Evolutionary conservation across 2,113 vertebrate species (phyloP), one percentile per base, ranked within the genome.

Genomic region (Cathartes aura): DNA sequence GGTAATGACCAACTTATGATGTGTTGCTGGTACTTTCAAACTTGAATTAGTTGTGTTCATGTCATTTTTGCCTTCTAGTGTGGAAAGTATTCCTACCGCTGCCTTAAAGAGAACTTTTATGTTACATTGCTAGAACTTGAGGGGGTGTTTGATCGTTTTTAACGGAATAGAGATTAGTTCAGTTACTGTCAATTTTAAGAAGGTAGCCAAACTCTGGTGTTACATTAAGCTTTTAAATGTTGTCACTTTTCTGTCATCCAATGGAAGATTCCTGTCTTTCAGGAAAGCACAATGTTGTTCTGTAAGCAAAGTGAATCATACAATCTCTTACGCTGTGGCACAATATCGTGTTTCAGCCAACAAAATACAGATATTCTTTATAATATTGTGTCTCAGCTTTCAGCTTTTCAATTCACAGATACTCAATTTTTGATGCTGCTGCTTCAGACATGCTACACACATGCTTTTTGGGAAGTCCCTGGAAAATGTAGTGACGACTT

Each of bases 361-460:
- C 26, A 72, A 82, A 96, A 79, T 79, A 18, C 11, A 85, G 45
- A 24, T 78, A n/a, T 5, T 84, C 32, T 59, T 62, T 71, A 13
- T 43, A 23, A 84, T 0, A 0, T 22, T 0, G 0, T 34, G 7
- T 32, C 58, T 85, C 23, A 79, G 7, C 45, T 92, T 63, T 71
- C 55, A 82, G 11, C 74, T 85, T 82, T 85, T 86, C 17, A 29
- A 1, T 83, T 64, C 2, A 2, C n/a, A 59, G 9, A 4, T 73
- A 13, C 6, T 63, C 21, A 16, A 1, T 52, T 80, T 68, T 66
- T 85, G 3, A 29, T 90, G 81, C 4, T 62, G 4, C 36, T 70
- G 27, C 70, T 87, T 70, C 55, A 67, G 47, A 38, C 3, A 5
- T 58, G 29, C 36, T 82, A 15, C 18, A 32, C 9, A 27, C 2